A percentile compares a stretch with the other conserved stretches of the same genome.
Conservation (phyloP, 2,888 invertebrate genomes). For the Lycophotia porphyrea region DNA sequence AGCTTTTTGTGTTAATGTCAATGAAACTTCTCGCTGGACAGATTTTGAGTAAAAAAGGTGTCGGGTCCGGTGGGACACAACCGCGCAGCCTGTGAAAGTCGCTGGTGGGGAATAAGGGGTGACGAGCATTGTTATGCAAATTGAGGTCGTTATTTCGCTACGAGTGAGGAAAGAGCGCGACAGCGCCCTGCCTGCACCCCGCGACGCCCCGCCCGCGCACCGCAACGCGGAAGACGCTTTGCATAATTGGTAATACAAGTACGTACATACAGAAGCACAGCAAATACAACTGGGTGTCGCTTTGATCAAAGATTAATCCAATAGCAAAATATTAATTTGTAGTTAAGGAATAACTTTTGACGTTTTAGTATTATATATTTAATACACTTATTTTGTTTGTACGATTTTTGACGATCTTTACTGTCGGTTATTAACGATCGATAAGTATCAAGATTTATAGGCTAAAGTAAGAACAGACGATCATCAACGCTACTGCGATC, state of each 20-base stretch:
- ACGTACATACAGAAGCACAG: conserved; percentile 73
- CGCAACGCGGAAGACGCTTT: conserved; percentile 87
- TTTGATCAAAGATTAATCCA: conserved; percentile 50
- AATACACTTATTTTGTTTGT: background rate
- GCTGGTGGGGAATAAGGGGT: conserved; percentile 88
- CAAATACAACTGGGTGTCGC: conserved; percentile 68
- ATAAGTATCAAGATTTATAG: background rate
- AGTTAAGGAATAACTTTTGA: background rate
- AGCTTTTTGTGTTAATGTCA: conserved; percentile 53
- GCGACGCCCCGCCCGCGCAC: conserved; percentile 77
- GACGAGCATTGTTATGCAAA: conserved; percentile 90
- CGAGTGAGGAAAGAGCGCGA: conserved; percentile 89
- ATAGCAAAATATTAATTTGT: background rate
- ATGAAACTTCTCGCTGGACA: conserved; percentile 72
- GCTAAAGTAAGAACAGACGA: background rate
- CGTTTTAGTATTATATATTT: background rate
- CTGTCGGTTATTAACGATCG: background rate
- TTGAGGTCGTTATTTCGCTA: conserved; percentile 90
- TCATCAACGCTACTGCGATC: background rate
- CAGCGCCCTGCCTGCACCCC: conserved; percentile 78
- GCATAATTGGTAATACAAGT: conserved; percentile 90
- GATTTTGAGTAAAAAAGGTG: conserved; percentile 84
- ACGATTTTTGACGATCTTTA: background rate
- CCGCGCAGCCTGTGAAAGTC: conserved; percentile 86
- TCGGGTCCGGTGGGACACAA: conserved; percentile 85